Evolutionary conservation across 2,113 vertebrate genomes (phyloP), one percentile per base, ranked within the genome.

Genomic region (Xerus inauris): DNA sequence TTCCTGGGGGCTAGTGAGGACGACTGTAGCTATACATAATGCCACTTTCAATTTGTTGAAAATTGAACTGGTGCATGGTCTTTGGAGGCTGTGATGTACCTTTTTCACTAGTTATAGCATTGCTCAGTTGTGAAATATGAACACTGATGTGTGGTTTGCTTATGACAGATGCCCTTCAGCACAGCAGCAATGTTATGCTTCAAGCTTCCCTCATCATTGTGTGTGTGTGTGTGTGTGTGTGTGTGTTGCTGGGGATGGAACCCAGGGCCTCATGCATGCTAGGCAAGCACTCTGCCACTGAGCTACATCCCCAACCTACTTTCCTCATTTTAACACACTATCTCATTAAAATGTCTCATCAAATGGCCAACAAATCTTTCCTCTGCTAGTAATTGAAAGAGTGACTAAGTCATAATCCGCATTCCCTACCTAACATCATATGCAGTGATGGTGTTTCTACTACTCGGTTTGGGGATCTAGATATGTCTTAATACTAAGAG

Each of bases 361-460:
- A 98, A 98, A 98, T 97, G 97, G 69, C 96, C 97, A 95, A 97
- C 94, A 98, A 96, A 96, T 98, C 98, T 97, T 98, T 96, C 93
- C 97, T 97, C 67, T 5, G 89, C 97, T 97, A 96, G 95, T 98
- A 98, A 98, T 94, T 97, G 98, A 98, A 97, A 98, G 98, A 98
- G 96, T 97, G 94, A 98, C 97, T 97, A 97, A 98, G 95, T 97
- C 35, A 73, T 98, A 98, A 98, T 98, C 98, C 97, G 94, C 95
- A 93, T 97, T 96, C 92, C 73, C 97, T 86, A 84, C 96, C 98
- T 96, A 98, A 97, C 98, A 95, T 97, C 91, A 71, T 71, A 85
- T 87, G 88, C 87, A 98, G 96, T 94, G 89, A 91, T 62, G 93
- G 94, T 97, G 94, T 97, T 94, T 97, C 96, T 88, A 91, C 96